Conservation (phyloP, 1,140 invertebrate genomes). For the Heliconius himera region DNA sequence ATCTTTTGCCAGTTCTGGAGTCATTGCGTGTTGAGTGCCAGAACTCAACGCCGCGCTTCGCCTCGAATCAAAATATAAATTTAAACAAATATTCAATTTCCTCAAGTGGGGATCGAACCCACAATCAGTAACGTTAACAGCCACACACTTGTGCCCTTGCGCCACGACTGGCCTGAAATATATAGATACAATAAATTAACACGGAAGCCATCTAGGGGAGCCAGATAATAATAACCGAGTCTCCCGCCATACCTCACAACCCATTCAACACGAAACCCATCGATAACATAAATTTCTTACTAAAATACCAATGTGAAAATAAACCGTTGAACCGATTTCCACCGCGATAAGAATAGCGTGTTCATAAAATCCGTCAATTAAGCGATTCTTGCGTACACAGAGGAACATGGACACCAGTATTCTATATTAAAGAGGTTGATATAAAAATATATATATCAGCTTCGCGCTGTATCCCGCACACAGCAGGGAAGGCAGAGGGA, state of each 20-base stretch:
- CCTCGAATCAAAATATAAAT: too few relatives aligned
- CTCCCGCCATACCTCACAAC: neutral
- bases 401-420: neutral
- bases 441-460: neutral
- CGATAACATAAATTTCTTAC: slow-evolving; percentile 16
- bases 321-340: slow-evolving; percentile 11
- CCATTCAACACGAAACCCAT: slow-evolving; percentile 17
- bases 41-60: too few relatives aligned
- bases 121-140: too few relatives aligned
- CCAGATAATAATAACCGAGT: slow-evolving; percentile 7
- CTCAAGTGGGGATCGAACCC: too few relatives aligned
- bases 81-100: too few relatives aligned
- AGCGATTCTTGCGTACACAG: slow-evolving; percentile 13
- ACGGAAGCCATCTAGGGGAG: neutral
- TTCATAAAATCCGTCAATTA: slow-evolving; percentile 30
- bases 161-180: too few relatives aligned
- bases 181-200: neutral
- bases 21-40: too few relatives aligned
- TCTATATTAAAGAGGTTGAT: neutral
- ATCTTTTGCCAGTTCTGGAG: too few relatives aligned
- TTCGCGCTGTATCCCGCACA: too few relatives aligned
- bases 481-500: too few relatives aligned
- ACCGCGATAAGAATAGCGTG: slow-evolving; percentile 17
- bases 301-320: slow-evolving; percentile 22
- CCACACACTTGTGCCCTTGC: too few relatives aligned